phyloP scores from a whole-genome alignment of 2,113 vertebrate species.

The Callionymus lyra region DNA sequence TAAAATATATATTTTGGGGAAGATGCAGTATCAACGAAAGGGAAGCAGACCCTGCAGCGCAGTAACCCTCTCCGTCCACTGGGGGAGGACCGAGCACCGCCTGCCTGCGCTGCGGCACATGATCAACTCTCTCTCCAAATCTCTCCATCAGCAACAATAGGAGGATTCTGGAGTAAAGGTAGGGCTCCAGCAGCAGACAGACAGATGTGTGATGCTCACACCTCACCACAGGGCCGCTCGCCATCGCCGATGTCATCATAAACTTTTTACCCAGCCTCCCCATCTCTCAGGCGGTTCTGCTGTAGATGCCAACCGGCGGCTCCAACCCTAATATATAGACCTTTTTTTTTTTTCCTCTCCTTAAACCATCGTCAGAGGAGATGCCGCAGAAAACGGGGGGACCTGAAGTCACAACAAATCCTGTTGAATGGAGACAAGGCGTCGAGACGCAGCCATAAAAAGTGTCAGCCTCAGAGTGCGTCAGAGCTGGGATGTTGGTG shows the following conservation, averaged over 20 bases:
- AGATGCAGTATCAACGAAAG: no score
- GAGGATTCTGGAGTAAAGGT: constrained; percentile 58
- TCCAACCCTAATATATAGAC: constrained; percentile 21
- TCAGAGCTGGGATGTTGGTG: constrained; percentile 55
- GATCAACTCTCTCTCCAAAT: constrained; percentile 46
- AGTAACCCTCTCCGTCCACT: constrained; percentile 57
- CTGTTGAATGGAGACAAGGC: constrained; percentile 67
- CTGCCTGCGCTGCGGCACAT: constrained; percentile 50
- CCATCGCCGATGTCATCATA: constrained; percentile 34
- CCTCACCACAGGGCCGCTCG: constrained; percentile 41
- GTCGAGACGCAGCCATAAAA: constrained; percentile 57
- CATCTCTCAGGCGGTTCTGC: constrained; percentile 18
- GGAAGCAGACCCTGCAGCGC: constrained; percentile 67
- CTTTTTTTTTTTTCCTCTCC: constrained; percentile 12
- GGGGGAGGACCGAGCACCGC: constrained; percentile 68
- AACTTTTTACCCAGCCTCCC: constrained; percentile 60
- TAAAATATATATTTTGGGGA: no score
- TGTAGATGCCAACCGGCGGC: constrained; percentile 32
- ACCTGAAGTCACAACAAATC: constrained; percentile 64
- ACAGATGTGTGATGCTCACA: constrained; percentile 62
- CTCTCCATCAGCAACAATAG: constrained; percentile 49
- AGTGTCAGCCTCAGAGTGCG: constrained; percentile 61
- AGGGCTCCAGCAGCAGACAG: constrained; percentile 58
- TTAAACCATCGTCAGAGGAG: constrained; percentile 49
- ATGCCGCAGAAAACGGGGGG: constrained; percentile 56